These are phyloP conservation scores for Tethea ocularis DNA, from an alignment of 2,888 invertebrate species.

Conservation along the genomic window DNA sequence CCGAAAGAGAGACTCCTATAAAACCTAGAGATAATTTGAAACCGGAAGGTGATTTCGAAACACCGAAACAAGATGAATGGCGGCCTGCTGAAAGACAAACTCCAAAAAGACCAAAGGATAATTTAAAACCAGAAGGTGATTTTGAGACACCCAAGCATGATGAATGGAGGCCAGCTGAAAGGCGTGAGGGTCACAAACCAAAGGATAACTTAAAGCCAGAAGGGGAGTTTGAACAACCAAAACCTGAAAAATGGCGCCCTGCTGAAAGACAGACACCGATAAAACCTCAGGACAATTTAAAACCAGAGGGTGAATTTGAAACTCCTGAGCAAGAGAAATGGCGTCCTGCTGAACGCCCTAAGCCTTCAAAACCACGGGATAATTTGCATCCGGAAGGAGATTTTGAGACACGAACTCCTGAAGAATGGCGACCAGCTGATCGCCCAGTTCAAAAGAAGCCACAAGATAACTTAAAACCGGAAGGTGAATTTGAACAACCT, in stretches of 20 bases:
- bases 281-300: slow-evolving; percentile 78
- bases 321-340: slow-evolving; percentile 26
- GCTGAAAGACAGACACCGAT: slow-evolving; percentile 39
- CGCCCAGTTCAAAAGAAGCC: slow-evolving; percentile 45
- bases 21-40: slow-evolving; percentile 73
- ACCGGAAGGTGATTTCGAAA: slow-evolving; percentile 82
- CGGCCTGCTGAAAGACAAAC: slow-evolving; percentile 63
- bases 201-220: slow-evolving; percentile 81
- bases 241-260: slow-evolving; percentile 52
- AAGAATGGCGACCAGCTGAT: slow-evolving; percentile 50
- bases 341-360: slow-evolving; percentile 53
- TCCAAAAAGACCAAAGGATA: slow-evolving; percentile 73
- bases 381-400: slow-evolving; percentile 84
- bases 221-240: slow-evolving; percentile 71
- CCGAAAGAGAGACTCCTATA: slow-evolving; percentile 72
- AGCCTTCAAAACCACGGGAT: slow-evolving; percentile 46
- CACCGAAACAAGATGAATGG: slow-evolving; percentile 56
- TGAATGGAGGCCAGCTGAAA: slow-evolving; percentile 54
- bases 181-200: slow-evolving; percentile 41
- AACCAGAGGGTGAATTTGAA: slow-evolving; percentile 80
- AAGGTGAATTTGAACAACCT: slow-evolving; percentile 75
- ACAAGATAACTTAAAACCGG: slow-evolving; percentile 80
- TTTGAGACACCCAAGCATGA: slow-evolving; percentile 64
- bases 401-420: slow-evolving; percentile 57
- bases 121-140: slow-evolving; percentile 82